Percentiles rank a stretch among this genome's conserved stretches.
phyloP scores from a whole-genome alignment of 2,797 vertebrate genomes.

The Hephaestus fuliginosus region DNA sequence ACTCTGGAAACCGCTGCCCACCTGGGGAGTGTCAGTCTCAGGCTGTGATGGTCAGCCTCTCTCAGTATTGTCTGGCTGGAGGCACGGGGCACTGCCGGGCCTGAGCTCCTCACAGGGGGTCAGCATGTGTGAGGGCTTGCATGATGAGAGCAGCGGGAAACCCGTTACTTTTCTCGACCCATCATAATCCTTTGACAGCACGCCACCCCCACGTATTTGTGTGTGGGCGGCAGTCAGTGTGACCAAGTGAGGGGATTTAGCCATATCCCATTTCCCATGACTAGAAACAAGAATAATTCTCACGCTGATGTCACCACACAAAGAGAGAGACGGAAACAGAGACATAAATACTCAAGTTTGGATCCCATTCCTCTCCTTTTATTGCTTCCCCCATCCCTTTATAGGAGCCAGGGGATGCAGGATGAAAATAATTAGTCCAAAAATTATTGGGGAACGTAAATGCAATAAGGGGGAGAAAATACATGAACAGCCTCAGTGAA shows the following conservation, averaged over 20 bases:
- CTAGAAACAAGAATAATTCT: constrained; percentile 17
- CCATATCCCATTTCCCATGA: constrained; percentile 9
- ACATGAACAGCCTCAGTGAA: constrained; percentile 22
- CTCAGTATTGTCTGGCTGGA: constrained; percentile 34
- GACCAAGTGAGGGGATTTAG: constrained; percentile 27
- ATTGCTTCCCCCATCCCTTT: constrained; percentile 23
- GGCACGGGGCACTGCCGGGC: constrained; percentile 26
- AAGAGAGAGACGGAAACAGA: constrained; percentile 1
- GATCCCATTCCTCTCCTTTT: constrained; percentile 19
- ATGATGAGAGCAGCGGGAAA: constrained; percentile 63
- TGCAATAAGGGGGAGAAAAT: constrained; percentile 46
- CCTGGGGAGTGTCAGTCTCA: background rate
- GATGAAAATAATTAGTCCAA: constrained; percentile 43
- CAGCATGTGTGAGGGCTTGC: constrained; percentile 50
- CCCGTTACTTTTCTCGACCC: constrained; percentile 41
- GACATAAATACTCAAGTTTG: constrained; percentile 31
- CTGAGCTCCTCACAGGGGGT: constrained; percentile 44
- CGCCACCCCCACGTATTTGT: constrained; percentile 15
- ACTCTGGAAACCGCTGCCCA: background rate
- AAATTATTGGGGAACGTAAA: constrained; percentile 46
- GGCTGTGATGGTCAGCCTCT: constrained; percentile 29
- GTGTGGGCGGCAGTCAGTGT: constrained; percentile 37
- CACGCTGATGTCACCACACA: constrained; percentile 3
- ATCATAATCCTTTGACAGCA: constrained; percentile 41
- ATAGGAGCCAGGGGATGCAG: constrained; percentile 27